Percentiles rank a stretch among this genome's conserved stretches.
These are phyloP conservation scores for Zaprionus capensis DNA, from an alignment of 1,140 invertebrate species.

Conservation along the genomic window DNA sequence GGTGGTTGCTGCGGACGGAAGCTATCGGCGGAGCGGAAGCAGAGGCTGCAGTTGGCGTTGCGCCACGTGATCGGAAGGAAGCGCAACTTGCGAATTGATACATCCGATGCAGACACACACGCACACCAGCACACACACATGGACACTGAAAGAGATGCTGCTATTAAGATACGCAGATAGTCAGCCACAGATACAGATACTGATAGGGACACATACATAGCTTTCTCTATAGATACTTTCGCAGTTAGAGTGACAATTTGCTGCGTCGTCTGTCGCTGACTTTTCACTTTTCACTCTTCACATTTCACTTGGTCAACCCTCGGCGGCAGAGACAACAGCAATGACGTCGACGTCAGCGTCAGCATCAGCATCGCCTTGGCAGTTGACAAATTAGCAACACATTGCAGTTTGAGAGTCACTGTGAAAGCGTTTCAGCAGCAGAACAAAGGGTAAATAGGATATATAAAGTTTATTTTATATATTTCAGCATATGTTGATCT, in stretches of 20 bases:
- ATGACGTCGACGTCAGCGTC: background rate
- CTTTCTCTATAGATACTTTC: background rate
- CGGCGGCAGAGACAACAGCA: background rate
- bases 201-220: background rate
- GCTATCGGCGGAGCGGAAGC: slow-evolving; percentile 78
- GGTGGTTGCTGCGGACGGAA: slow-evolving; percentile 64
- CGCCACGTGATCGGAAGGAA: slow-evolving; percentile 82
- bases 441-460: background rate
- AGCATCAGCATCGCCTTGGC: background rate
- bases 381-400: slow-evolving; percentile 12
- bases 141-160: background rate
- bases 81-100: slow-evolving; percentile 81
- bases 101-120: slow-evolving; percentile 70
- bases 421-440: slow-evolving; percentile 21
- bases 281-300: slow-evolving; percentile 54
- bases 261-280: slow-evolving; percentile 58
- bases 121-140: slow-evolving; percentile 4
- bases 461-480: background rate
- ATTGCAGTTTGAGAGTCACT: slow-evolving; percentile 47
- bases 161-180: slow-evolving; percentile 7
- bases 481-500: background rate
- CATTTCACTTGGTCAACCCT: slow-evolving; percentile 19
- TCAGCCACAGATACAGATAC: background rate
- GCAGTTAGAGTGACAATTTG: background rate
- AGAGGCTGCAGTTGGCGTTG: slow-evolving; percentile 74